Evolutionary conservation across 2,113 vertebrate genomes (phyloP), one percentile per base, ranked within the genome.

Genomic region (Tilapia sparmanii): DNA sequence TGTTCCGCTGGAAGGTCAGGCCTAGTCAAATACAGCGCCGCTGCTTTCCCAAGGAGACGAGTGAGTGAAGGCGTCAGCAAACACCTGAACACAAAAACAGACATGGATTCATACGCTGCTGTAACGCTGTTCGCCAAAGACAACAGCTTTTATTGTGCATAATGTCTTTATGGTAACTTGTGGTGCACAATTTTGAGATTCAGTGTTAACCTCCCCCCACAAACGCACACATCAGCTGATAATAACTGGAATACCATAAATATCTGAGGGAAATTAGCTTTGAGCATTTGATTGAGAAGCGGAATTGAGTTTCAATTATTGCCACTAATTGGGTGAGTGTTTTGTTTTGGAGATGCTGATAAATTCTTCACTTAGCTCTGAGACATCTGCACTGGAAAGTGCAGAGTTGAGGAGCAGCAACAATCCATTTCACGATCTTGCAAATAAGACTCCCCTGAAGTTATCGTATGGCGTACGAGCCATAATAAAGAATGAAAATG

Each of bases 261-360:
- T 93, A 85, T 87, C 88, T 85, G 24, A 80, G 57, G 89, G 19
- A 84, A 87, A 92, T 89, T 71, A 90, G 82, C 91, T 87, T 8
- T 13, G 33, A 93, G 89, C 91, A 29, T 86, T 84, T 84, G 84
- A 94, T 90, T 54, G 88, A 85, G 82, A 91, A 81, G 57, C 54
- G 2, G 24, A 91, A 93, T 87, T 82, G 87, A 91, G 87, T 92
- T 94, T 91, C 88, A 94, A 92, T 94, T 93, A 93, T 90, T 73
- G 86, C n/a, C 54, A 33, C 86, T 94, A 95, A 95, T 91, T 81
- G 90, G 80, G 59, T 88, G 82, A 89, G 57, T 81, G 89, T 92
- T 93, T 93, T 93, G 90, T 93, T 93, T 93, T 91, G 52, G 89
- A 84, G 85, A 85, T 57, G 87, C 87, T 83, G 90, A 92, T 89